Conservation (phyloP, 1,140 invertebrate genomes). For the Zaprionus davidi region DNA sequence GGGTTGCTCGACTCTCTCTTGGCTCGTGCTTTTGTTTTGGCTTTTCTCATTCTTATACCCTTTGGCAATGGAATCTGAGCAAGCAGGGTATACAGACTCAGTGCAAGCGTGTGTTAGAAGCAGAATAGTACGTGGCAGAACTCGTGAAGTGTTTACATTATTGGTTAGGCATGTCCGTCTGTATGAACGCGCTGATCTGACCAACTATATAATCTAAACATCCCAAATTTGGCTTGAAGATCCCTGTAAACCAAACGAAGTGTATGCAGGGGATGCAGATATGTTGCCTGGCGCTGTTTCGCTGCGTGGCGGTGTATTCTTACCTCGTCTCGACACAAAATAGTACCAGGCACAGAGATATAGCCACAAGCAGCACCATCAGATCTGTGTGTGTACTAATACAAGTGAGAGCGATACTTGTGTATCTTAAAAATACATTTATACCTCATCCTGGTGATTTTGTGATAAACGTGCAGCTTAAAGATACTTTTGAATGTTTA, state of each 20-base stretch:
- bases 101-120: background rate
- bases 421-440: no score
- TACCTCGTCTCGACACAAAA: background rate
- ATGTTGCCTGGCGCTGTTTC: background rate
- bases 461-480: no score
- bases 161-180: background rate
- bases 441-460: no score
- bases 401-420: no score
- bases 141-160: no score
- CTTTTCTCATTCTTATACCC: constrained; percentile 22
- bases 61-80: background rate
- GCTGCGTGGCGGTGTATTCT: background rate
- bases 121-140: background rate
- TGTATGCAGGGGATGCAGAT: background rate
- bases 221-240: background rate
- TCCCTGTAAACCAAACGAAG: background rate
- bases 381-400: no score
- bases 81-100: background rate
- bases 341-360: background rate
- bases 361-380: background rate
- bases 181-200: background rate
- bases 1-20: constrained; percentile 53
- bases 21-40: constrained; percentile 13
- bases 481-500: no score
- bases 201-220: background rate